Evolutionary conservation across 2,797 vertebrate species (phyloP), one percentile per base, ranked within the genome.

Genomic region (Siniperca scherzeri): DNA sequence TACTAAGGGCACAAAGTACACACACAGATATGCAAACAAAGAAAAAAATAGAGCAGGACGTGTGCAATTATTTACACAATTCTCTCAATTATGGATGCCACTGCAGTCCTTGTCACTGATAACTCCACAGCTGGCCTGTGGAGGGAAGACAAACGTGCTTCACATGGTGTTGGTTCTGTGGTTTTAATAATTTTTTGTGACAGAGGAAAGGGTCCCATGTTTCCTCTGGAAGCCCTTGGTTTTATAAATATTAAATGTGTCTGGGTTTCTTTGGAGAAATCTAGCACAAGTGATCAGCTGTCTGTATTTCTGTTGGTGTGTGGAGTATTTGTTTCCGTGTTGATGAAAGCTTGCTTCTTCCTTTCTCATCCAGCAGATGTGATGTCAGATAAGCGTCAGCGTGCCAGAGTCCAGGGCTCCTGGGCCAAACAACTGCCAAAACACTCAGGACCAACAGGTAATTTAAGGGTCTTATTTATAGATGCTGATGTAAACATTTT

Each of bases 341-440:
- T 59, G n/a, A 57, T 44, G 30, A 62, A 44, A 44, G 8, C 5
- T 19, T 40, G 2, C 33, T 33, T 22, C 16, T 21, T 75, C 5
- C 4, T 61, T 57, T 25, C 3, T 73, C 7, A 3, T 11, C 1
- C 4, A 1, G 1, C 30, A 86, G 68, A 74, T 59, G 84, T 78
- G 55, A 95, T 98, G 98, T 95, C 96, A 3, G 96, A 97, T 81
- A 95, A 97, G 88, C 96, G 98, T 62, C 96, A 89, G 78, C 95
- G 95, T 80, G 94, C 95, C 46, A 95, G 98, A 57, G 97, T 99
- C 79, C 98, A 99, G 93, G 98, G 98, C 33, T 97, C 94, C 70
- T 99, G 98, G 98, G 97, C 98, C 33, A 93, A 91, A 91, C 92
- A 74, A 11, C 36, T 53, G 13, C 88, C 90, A 36, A 94, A 90